A percentile compares a stretch with the other conserved stretches of the same genome.
phyloP scores from a whole-genome alignment of 2,888 invertebrate species.

The Eupithecia dodoneata region DNA sequence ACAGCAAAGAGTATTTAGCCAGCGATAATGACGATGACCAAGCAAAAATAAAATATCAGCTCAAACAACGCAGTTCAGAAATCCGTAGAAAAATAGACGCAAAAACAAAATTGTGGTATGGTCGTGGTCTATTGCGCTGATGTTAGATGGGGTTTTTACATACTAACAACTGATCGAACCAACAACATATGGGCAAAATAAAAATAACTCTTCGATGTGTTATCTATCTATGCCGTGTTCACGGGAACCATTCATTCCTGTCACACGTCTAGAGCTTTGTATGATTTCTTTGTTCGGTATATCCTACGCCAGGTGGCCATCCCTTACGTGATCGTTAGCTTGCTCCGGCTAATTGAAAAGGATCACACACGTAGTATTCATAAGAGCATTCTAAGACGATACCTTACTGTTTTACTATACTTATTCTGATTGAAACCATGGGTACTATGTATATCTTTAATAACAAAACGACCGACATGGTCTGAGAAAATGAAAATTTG shows the following conservation, averaged over 20 bases:
- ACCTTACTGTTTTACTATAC: slow-evolving; percentile 10
- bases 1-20: background rate
- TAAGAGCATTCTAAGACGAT: slow-evolving; percentile 13
- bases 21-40: background rate
- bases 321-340: slow-evolving; percentile 46
- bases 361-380: slow-evolving; percentile 38
- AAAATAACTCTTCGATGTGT: background rate
- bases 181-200: background rate
- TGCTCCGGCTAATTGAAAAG: slow-evolving; percentile 50
- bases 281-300: slow-evolving; percentile 40
- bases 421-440: slow-evolving; percentile 2
- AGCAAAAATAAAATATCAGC: background rate
- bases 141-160: background rate
- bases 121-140: background rate
- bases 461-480: background rate
- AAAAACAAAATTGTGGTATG: background rate
- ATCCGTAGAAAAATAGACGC: background rate
- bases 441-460: background rate
- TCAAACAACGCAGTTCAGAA: background rate
- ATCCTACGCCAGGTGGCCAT: slow-evolving; percentile 42
- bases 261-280: slow-evolving; percentile 50
- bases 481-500: background rate
- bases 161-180: background rate
- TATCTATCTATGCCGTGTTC: slow-evolving; percentile 29
- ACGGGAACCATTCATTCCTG: slow-evolving; percentile 64